Conservation (phyloP, 2,888 invertebrate genomes). For the Ichneumoninae sp. region DNA sequence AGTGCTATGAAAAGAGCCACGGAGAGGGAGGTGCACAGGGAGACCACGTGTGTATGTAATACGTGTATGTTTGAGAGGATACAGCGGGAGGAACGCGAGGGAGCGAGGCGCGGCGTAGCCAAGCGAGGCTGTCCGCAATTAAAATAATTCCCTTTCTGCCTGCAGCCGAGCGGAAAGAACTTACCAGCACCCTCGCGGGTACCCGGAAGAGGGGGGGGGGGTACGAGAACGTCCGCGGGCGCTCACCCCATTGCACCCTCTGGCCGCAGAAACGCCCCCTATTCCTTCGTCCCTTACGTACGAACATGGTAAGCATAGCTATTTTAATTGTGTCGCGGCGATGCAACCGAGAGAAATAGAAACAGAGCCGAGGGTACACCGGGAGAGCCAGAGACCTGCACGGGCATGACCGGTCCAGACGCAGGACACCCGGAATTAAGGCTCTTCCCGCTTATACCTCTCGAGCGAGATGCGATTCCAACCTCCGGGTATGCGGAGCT, state of each 20-base stretch:
- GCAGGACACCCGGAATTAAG: constrained; percentile 49
- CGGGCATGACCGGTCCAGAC: constrained; percentile 54
- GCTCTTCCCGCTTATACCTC: constrained; percentile 41
- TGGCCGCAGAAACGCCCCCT: constrained; percentile 54
- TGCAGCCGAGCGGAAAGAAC: constrained; percentile 84
- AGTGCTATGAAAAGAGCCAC: constrained; percentile 64
- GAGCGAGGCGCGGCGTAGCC: constrained; percentile 77
- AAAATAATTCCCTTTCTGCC: constrained; percentile 85
- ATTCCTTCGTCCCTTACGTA: constrained; percentile 45
- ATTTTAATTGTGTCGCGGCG: constrained; percentile 83
- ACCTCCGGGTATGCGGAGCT: constrained; percentile 52
- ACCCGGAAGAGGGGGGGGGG: constrained; percentile 65
- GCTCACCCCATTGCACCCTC: constrained; percentile 46
- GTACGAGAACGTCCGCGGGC: constrained; percentile 63
- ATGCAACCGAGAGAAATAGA: constrained; percentile 69
- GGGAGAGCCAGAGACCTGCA: constrained; percentile 41
- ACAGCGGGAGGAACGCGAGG: constrained; percentile 49
- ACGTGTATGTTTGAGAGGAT: constrained; percentile 45
- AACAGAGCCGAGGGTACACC: constrained; percentile 48
- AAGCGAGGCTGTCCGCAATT: constrained; percentile 84
- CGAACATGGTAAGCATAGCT: constrained; percentile 81
- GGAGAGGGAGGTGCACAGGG: constrained; percentile 17
- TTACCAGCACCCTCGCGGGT: constrained; percentile 82
- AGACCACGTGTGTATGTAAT: constrained; percentile 8
- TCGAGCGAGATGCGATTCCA: constrained; percentile 39